phyloP scores from a whole-genome alignment of 2,797 vertebrate genomes.

The Netta rufina region DNA sequence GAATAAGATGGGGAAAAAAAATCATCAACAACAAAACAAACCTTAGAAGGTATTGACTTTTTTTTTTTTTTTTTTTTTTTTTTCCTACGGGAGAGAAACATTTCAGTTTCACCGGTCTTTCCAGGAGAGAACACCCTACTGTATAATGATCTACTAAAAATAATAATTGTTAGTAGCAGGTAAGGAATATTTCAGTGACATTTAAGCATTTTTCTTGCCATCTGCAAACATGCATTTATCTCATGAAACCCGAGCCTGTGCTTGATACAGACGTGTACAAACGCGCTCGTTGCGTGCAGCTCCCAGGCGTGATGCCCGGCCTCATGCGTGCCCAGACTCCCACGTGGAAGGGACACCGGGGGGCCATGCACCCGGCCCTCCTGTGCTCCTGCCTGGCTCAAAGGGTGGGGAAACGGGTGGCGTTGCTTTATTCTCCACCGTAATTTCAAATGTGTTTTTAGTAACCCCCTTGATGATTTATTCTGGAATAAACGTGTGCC shows the following conservation, averaged over 20 bases:
- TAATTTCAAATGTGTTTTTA: not conserved
- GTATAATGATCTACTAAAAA: not conserved
- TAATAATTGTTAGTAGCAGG: not conserved
- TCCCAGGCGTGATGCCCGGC: no score
- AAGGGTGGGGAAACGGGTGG: not conserved
- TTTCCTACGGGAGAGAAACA: not conserved
- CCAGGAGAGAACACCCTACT: not conserved
- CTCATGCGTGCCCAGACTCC: no score
- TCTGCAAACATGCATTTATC: not conserved
- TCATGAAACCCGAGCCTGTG: not conserved
- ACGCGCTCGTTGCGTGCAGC: no score
- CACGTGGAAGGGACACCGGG: no score
- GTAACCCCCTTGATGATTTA: rapidly evolving
- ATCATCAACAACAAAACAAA: no score
- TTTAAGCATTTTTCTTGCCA: not conserved
- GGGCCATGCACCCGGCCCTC: no score
- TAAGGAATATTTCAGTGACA: not conserved
- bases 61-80: not conserved
- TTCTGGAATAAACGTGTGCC: rapidly evolving
- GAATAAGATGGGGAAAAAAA: constrained; percentile 25
- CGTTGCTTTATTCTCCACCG: not conserved
- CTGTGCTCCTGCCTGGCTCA: not conserved
- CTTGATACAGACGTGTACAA: rapidly evolving
- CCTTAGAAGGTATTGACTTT: not conserved
- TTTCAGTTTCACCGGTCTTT: not conserved